A percentile compares a stretch with the other conserved stretches of the same genome.
phyloP scores from a whole-genome alignment of 2,888 invertebrate genomes.

The Xestobium rufovillosum region DNA sequence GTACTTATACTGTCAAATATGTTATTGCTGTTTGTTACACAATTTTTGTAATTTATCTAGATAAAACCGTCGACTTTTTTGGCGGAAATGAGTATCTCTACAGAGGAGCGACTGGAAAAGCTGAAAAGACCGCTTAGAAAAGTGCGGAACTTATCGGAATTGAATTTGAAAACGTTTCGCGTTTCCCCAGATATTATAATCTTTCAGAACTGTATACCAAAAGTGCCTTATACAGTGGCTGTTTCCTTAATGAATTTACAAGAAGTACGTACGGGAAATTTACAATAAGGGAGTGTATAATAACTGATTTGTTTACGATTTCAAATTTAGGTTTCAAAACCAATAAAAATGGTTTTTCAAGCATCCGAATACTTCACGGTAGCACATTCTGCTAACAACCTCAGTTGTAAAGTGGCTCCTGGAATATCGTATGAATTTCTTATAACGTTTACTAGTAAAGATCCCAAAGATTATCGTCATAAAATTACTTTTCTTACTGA shows the following conservation, averaged over 20 bases:
- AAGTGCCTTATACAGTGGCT: conserved; percentile 45
- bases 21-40: too few species aligned
- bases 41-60: too few species aligned
- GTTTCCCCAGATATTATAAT: conserved; percentile 48
- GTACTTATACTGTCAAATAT: too few species aligned
- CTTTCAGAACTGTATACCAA: conserved; percentile 54
- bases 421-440: conserved; percentile 57
- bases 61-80: conserved; percentile 35
- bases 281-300: too few species aligned
- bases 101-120: conserved; percentile 34
- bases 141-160: conserved; percentile 23
- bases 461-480: conserved; percentile 50
- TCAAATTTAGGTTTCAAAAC: conserved; percentile 48
- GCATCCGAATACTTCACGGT: conserved; percentile 48
- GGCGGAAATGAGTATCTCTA: conserved; percentile 33
- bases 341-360: conserved; percentile 45
- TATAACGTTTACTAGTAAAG: conserved; percentile 55
- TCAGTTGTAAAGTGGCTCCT: conserved; percentile 56
- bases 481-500: conserved; percentile 49
- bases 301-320: too few species aligned
- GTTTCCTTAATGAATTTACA: conserved; percentile 52
- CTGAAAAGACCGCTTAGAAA: conserved; percentile 27
- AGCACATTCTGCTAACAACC: conserved; percentile 41
- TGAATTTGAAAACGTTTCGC: conserved; percentile 25
- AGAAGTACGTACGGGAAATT: conserved; percentile 44